A percentile compares a stretch with the other conserved stretches of the same genome.
phyloP scores from a whole-genome alignment of 37 sponge, comb jelly and placozoan genomes.

The Cladorhizidae sp. region DNA sequence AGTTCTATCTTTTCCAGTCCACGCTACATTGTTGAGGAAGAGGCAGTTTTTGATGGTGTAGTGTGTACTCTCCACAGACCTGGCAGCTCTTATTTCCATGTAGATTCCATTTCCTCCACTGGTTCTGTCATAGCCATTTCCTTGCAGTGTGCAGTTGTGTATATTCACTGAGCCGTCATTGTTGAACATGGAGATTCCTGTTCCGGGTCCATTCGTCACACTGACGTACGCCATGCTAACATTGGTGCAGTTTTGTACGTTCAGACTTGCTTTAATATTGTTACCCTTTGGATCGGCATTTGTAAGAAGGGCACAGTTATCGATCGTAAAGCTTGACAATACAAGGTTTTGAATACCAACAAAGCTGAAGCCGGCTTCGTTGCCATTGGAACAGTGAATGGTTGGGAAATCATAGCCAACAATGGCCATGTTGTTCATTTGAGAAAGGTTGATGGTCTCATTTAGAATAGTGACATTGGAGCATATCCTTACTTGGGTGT shows the following conservation, averaged over 20 bases:
- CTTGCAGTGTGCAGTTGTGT: background rate
- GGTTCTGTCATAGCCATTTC: background rate
- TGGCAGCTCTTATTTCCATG: background rate
- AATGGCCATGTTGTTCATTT: background rate
- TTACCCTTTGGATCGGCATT: background rate
- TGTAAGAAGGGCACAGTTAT: background rate
- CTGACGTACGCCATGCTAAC: background rate
- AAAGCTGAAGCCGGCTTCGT: background rate
- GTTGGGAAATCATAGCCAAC: constrained; percentile 2
- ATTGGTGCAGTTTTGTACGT: background rate
- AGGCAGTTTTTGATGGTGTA: constrained; percentile 6
- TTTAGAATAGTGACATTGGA: background rate
- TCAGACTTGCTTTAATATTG: constrained; percentile 5
- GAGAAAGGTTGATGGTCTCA: background rate
- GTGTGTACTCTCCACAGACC: background rate
- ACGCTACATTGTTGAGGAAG: background rate
- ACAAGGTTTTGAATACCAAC: background rate
- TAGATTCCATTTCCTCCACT: constrained; percentile 21
- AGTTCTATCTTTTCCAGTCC: background rate
- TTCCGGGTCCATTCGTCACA: constrained; percentile 1
- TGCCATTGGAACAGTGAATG: background rate
- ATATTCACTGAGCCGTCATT: background rate
- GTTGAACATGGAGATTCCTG: background rate
- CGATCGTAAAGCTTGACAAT: background rate
- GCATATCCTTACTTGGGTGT: constrained; percentile 1